A percentile compares a stretch with the other conserved stretches of the same genome.
phyloP scores from a whole-genome alignment of 30 jellyfish, hydroid and myxozoan genomes.

The Pelagia noctiluca region DNA sequence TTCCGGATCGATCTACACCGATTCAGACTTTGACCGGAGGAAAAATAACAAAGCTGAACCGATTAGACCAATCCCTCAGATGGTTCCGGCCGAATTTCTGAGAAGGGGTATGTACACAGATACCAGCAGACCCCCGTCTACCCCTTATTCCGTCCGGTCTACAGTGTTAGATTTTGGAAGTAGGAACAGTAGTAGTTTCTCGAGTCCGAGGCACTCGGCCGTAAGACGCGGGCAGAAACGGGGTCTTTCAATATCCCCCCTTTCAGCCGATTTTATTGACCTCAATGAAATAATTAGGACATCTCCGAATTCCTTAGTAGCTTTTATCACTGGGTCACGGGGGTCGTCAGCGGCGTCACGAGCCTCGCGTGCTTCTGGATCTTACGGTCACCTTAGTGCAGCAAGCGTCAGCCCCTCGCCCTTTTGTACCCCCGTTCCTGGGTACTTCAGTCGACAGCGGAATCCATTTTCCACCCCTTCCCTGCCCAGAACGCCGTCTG shows the following conservation, averaged over 20 bases:
- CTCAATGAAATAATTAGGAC: slow-evolving; percentile 85
- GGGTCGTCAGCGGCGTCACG: slow-evolving; percentile 91
- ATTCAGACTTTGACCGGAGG: slow-evolving; percentile 62
- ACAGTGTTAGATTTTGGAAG: slow-evolving; percentile 80
- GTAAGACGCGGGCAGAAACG: slow-evolving; percentile 87
- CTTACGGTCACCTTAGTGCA: slow-evolving; percentile 91
- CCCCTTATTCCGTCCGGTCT: slow-evolving; percentile 89
- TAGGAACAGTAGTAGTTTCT: slow-evolving; percentile 81
- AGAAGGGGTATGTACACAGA: slow-evolving; percentile 75
- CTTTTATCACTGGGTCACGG: slow-evolving; percentile 81
- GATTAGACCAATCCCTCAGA: slow-evolving; percentile 86
- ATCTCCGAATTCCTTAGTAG: slow-evolving; percentile 94
- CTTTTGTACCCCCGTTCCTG: slow-evolving; percentile 66
- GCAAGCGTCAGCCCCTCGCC: slow-evolving; percentile 89
- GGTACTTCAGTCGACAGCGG: slow-evolving; percentile 54
- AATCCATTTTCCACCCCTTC: slow-evolving; percentile 84
- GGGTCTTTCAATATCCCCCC: slow-evolving; percentile 84
- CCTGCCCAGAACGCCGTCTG: slow-evolving; percentile 78
- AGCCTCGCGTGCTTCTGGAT: slow-evolving; percentile 85
- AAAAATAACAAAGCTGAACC: slow-evolving; percentile 70
- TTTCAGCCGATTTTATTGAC: slow-evolving; percentile 85
- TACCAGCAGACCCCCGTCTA: slow-evolving; percentile 79
- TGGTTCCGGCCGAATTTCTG: slow-evolving; percentile 86
- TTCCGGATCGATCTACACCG: slow-evolving; percentile 38
- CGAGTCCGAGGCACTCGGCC: slow-evolving; percentile 92